Evolutionary conservation across 2,888 invertebrate species (phyloP), one percentile per base, ranked within the genome.

Genomic region (Dryobota labecula): DNA sequence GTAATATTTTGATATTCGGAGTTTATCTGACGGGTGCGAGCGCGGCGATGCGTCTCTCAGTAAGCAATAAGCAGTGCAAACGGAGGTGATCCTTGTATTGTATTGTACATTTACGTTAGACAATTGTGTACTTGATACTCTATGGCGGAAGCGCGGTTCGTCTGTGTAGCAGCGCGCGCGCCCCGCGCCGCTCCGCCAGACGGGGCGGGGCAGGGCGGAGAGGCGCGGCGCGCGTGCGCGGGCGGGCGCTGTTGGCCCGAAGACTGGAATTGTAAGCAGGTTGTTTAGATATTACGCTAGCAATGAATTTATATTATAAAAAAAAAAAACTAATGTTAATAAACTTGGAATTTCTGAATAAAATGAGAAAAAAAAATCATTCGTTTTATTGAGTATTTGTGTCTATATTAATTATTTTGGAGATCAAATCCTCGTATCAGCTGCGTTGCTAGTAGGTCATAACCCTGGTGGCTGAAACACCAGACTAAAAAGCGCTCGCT

Each of bases 311-410:
- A 94, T 93, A 85, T 77, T 78, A 92, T 90, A n/a, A n/a, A n/a
- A n/a, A 89, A 87, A 70, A 69, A 36, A 79, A 91, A 89, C 83
- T 92, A 91, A 92, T 89, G 90, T 93, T 93, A 92, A 91, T 88
- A 84, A 90, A 90, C 90, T 89, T 93, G 89, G 83, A 90, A 93
- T 94, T 94, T 94, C 93, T 90, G 87, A 94, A 94, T 94, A 94
- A 94, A 92, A 87, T 75, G 83, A 90, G 83, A 88, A 91, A 88
- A 88, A 87, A 82, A 47, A 78, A 77, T 69, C 56, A 62, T 73
- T 85, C 76, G 73, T 88, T 92, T 91, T 84, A 87, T 84, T 89
- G 68, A 74, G n/a, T 24, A 24, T 13, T 84, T 89, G 67, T 27
- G 20, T 30, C 60, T 49, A 11, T 9, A 30, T 2, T 6, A 27